A percentile compares a stretch with the other conserved stretches of the same genome.
Evolutionary conservation across 1,140 invertebrate species (phyloP).

Genomic region (Conus ventricosus): DNA sequence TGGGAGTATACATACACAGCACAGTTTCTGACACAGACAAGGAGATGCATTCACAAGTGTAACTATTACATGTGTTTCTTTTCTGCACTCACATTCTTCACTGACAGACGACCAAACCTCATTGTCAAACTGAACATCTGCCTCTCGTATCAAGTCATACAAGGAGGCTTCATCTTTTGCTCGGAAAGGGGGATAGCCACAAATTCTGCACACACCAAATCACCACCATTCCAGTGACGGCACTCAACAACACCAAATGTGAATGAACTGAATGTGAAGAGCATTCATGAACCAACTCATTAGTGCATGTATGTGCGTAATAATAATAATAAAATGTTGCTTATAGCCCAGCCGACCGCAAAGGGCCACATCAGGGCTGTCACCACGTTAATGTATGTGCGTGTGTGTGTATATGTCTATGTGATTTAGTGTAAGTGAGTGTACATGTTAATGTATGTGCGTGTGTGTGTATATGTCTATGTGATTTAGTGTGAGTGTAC

Average conservation of each 20-base stretch:
- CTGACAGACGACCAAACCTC: slow-evolving; percentile 57
- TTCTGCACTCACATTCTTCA: slow-evolving; percentile 56
- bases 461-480: neutral
- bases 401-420: too few relatives aligned
- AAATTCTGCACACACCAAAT: slow-evolving; percentile 56
- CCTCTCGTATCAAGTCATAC: slow-evolving; percentile 68
- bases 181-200: slow-evolving; percentile 67
- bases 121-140: slow-evolving; percentile 61
- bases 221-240: neutral
- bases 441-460: neutral
- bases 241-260: neutral
- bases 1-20: neutral
- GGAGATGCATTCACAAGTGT: neutral
- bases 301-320: too few relatives aligned
- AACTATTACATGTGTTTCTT: neutral
- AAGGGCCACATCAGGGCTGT: too few relatives aligned
- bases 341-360: too few relatives aligned
- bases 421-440: too few relatives aligned
- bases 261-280: too few relatives aligned
- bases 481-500: neutral
- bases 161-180: slow-evolving; percentile 63
- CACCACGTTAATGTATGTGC: too few relatives aligned
- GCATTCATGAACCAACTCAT: too few relatives aligned
- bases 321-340: too few relatives aligned
- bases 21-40: neutral